Conservation (phyloP, 2,888 invertebrate species). For the Lasioglossum morio region DNA sequence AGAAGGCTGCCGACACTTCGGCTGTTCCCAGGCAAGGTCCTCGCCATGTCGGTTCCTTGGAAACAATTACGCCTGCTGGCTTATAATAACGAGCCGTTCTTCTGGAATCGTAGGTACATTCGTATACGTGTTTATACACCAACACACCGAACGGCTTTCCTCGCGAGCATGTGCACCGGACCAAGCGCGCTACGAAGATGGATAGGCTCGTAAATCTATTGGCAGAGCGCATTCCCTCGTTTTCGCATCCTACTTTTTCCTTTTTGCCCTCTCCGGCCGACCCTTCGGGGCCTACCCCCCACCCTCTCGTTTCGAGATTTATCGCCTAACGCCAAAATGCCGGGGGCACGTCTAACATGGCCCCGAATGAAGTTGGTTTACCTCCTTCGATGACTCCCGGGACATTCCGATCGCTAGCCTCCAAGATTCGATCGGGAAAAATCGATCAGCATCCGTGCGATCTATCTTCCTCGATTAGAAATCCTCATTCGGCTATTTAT, state of each 20-base stretch:
- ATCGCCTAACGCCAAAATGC: constrained; percentile 64
- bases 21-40: constrained; percentile 81
- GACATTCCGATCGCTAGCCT: constrained; percentile 1
- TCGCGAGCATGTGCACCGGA: constrained; percentile 56
- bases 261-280: constrained; percentile 38
- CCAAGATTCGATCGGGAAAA: not conserved
- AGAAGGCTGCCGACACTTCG: constrained; percentile 74
- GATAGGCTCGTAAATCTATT: constrained; percentile 82
- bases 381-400: not conserved
- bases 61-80: constrained; percentile 81
- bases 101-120: constrained; percentile 70
- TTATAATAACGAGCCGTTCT: constrained; percentile 79
- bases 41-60: constrained; percentile 79
- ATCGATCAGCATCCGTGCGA: not conserved
- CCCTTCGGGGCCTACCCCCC: constrained; percentile 36
- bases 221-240: constrained; percentile 70
- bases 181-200: constrained; percentile 74
- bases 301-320: constrained; percentile 65
- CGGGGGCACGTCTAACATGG: constrained; percentile 35
- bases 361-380: constrained; percentile 16
- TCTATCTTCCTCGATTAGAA: not conserved
- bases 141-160: constrained; percentile 48
- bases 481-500: not conserved
- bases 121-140: constrained; percentile 54
- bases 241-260: constrained; percentile 61